Conservation (phyloP, 2,113 vertebrate genomes). For the Xenopus laevis region DNA sequence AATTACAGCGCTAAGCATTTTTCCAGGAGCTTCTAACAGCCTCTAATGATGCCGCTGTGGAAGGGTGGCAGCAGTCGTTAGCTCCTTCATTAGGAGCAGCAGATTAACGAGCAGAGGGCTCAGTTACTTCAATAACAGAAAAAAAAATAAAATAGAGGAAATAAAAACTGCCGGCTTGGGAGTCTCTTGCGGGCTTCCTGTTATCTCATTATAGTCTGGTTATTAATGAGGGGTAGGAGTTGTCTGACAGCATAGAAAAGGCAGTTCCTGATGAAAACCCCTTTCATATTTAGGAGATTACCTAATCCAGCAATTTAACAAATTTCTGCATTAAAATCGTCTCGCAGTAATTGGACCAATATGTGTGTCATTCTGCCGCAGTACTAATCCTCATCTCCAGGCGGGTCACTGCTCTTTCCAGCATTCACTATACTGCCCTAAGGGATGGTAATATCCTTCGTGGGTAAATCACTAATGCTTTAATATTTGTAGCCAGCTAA, state of each 20-base stretch:
- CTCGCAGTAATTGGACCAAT: background rate
- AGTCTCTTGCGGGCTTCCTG: constrained; percentile 38
- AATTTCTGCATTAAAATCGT: background rate
- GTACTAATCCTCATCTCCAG: background rate
- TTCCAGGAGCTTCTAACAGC: constrained; percentile 46
- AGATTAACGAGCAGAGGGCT: constrained; percentile 45
- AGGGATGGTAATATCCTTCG: too few relatives aligned
- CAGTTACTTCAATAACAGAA: constrained; percentile 40
- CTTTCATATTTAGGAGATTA: constrained; percentile 26
- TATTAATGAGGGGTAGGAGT: constrained; percentile 35
- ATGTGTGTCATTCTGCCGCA: background rate
- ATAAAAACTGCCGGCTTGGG: constrained; percentile 38
- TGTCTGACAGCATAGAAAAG: constrained; percentile 26
- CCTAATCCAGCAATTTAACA: constrained; percentile 13
- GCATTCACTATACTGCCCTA: too few relatives aligned
- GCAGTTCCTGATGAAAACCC: constrained; percentile 7
- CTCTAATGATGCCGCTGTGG: constrained; percentile 44
- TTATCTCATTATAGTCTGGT: constrained; percentile 43
- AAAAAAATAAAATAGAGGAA: constrained; percentile 35
- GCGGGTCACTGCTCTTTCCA: too few relatives aligned
- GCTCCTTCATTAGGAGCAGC: constrained; percentile 44
- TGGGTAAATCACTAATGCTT: too few relatives aligned
- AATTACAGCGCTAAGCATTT: constrained; percentile 46
- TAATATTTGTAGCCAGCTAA: too few relatives aligned
- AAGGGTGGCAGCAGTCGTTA: constrained; percentile 46